phyloP scores from a whole-genome alignment of 2,113 vertebrate genomes.

The Scartelaos histophorus region DNA sequence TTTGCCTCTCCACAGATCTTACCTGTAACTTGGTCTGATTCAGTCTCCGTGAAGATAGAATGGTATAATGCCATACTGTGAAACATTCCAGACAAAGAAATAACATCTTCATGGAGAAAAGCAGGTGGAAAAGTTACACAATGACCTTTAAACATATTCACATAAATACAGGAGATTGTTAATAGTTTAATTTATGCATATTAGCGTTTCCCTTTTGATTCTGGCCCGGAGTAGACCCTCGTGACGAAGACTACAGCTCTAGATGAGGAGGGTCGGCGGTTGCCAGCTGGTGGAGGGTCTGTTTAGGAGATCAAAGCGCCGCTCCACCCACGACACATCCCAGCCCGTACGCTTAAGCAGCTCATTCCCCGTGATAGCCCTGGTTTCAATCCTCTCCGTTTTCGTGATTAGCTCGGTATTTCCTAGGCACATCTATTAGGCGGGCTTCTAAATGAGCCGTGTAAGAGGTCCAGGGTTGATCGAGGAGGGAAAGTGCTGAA shows the following conservation, averaged over 20 bases:
- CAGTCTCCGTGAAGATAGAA: no score
- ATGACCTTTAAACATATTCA: no score
- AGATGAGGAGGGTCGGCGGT: slow-evolving; percentile 29
- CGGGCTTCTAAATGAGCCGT: slow-evolving; percentile 55
- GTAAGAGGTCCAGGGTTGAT: slow-evolving; percentile 31
- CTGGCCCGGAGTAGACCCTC: slow-evolving; percentile 43
- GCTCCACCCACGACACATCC: slow-evolving; percentile 50
- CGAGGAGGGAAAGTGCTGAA: slow-evolving; percentile 23
- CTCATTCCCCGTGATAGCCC: slow-evolving; percentile 37
- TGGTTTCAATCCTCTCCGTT: slow-evolving; percentile 45
- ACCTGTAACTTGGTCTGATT: no score
- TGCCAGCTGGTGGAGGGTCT: slow-evolving; percentile 63
- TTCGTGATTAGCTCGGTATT: slow-evolving; percentile 55
- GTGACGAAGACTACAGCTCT: slow-evolving; percentile 16
- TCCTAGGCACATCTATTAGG: slow-evolving; percentile 51
- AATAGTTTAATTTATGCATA: background rate
- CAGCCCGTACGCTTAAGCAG: slow-evolving; percentile 19
- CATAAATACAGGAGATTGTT: background rate
- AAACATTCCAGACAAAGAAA: no score
- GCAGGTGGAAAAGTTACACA: no score
- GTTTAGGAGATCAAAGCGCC: slow-evolving; percentile 71
- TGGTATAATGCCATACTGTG: no score
- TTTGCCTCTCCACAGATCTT: no score
- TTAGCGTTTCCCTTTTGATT: slow-evolving; percentile 59
- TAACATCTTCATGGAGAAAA: no score